Percentiles rank a stretch among this genome's conserved stretches.
Conservation (phyloP, 2,888 invertebrate genomes). For the Lycophotia porphyrea region DNA sequence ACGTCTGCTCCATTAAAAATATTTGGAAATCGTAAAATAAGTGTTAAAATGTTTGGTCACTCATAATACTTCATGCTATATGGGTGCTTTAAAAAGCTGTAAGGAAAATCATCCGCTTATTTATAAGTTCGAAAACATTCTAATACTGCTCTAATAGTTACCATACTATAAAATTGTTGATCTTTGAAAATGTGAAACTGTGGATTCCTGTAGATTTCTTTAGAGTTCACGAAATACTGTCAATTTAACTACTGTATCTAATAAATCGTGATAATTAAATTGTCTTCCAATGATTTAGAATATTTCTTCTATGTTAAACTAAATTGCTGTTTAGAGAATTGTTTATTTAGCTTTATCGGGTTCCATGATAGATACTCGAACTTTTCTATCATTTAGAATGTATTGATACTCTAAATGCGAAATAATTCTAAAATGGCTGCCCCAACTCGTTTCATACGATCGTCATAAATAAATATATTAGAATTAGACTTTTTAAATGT, state of each 20-base stretch:
- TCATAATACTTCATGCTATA: slow-evolving; percentile 6
- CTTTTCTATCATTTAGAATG: slow-evolving; percentile 4
- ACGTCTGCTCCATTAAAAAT: slow-evolving; percentile 3
- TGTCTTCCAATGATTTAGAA: slow-evolving; percentile 59
- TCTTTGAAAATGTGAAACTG: slow-evolving; percentile 25
- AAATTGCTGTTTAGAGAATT: slow-evolving; percentile 14
- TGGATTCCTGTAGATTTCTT: slow-evolving; percentile 9
- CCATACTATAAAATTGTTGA: neutral
- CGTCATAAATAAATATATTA: neutral
- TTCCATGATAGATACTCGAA: neutral
- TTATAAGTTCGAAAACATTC: slow-evolving; percentile 5
- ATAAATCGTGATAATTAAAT: slow-evolving; percentile 53
- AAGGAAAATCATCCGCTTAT: neutral
- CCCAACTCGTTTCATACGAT: neutral
- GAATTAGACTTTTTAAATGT: neutral
- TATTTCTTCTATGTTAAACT: slow-evolving; percentile 27
- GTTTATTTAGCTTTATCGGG: slow-evolving; percentile 10
- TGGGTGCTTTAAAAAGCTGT: neutral
- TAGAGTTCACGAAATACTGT: slow-evolving; percentile 36
- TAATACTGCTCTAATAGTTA: neutral
- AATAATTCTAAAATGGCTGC: slow-evolving; percentile 16
- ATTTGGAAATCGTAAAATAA: slow-evolving; percentile 24
- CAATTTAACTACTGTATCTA: slow-evolving; percentile 46
- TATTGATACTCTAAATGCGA: slow-evolving; percentile 18
- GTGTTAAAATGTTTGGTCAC: slow-evolving; percentile 29